Conservation (phyloP, 2,113 vertebrate species). For the Coptodon bakossiorum region DNA sequence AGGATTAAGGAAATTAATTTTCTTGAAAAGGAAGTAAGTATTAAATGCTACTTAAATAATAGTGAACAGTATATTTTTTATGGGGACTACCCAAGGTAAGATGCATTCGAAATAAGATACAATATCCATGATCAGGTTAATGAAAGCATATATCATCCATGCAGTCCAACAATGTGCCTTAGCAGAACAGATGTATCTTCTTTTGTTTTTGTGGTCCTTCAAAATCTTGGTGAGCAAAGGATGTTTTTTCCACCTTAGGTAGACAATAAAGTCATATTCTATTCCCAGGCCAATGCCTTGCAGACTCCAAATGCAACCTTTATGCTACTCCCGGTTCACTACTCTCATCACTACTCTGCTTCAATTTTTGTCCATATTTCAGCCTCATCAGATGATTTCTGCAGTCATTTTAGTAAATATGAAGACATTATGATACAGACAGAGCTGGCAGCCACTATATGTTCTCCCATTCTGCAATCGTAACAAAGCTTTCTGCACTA, state of each 20-base stretch:
- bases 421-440: slow-evolving; percentile 37
- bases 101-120: neutral
- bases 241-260: neutral
- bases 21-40: neutral
- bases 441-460: neutral
- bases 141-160: neutral
- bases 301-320: neutral
- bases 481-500: neutral
- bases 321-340: neutral
- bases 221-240: neutral
- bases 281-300: neutral
- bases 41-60: neutral
- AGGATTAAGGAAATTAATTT: neutral
- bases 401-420: slow-evolving; percentile 20
- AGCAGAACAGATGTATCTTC: neutral
- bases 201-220: neutral
- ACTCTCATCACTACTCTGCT: neutral
- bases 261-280: neutral
- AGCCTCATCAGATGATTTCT: slow-evolving; percentile 13
- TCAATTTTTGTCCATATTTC: slow-evolving; percentile 27
- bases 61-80: neutral
- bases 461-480: slow-evolving; percentile 10
- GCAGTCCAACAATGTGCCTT: neutral
- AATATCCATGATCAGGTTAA: neutral
- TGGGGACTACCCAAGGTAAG: neutral